These are phyloP conservation scores for Anthrax anthrax DNA, from an alignment of 2,888 invertebrate species.

Conservation along the genomic window DNA sequence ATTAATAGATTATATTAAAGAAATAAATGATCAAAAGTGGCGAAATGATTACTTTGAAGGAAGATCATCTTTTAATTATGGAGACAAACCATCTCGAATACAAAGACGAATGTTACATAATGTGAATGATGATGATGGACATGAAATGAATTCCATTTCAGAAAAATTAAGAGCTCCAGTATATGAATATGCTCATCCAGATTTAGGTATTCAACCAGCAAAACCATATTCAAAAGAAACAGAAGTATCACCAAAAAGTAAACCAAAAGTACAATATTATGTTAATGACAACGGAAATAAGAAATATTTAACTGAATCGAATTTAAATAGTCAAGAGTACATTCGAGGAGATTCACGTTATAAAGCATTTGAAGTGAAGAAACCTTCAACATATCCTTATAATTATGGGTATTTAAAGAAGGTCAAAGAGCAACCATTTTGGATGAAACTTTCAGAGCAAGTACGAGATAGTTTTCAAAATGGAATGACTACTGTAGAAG, in stretches of 20 bases:
- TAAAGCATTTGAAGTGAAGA: slow-evolving; percentile 38
- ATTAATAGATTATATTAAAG: slow-evolving; percentile 49
- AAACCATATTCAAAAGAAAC: slow-evolving; percentile 35
- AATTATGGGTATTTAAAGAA: slow-evolving; percentile 47
- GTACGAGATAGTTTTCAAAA: slow-evolving; percentile 57
- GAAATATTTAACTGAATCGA: neutral
- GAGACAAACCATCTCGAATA: slow-evolving; percentile 39
- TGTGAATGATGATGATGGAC: slow-evolving; percentile 42
- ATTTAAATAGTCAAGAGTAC: slow-evolving; percentile 26
- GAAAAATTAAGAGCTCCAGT: slow-evolving; percentile 61
- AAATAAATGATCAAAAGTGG: slow-evolving; percentile 49
- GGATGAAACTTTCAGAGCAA: slow-evolving; percentile 58
- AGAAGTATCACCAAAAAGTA: slow-evolving; percentile 23
- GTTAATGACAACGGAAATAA: slow-evolving; percentile 12
- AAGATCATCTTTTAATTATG: slow-evolving; percentile 31
- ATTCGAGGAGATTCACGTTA: slow-evolving; percentile 34
- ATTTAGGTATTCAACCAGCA: slow-evolving; percentile 62
- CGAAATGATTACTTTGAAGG: slow-evolving; percentile 46
- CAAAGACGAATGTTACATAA: slow-evolving; percentile 59
- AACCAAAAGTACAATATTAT: slow-evolving; percentile 15
- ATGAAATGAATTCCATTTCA: slow-evolving; percentile 42
- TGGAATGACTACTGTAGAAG: slow-evolving; percentile 53
- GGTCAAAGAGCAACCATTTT: slow-evolving; percentile 46
- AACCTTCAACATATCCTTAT: slow-evolving; percentile 41
- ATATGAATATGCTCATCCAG: slow-evolving; percentile 66